Conservation (phyloP, 2,888 invertebrate genomes). For the Patella ulyssiponensis region DNA sequence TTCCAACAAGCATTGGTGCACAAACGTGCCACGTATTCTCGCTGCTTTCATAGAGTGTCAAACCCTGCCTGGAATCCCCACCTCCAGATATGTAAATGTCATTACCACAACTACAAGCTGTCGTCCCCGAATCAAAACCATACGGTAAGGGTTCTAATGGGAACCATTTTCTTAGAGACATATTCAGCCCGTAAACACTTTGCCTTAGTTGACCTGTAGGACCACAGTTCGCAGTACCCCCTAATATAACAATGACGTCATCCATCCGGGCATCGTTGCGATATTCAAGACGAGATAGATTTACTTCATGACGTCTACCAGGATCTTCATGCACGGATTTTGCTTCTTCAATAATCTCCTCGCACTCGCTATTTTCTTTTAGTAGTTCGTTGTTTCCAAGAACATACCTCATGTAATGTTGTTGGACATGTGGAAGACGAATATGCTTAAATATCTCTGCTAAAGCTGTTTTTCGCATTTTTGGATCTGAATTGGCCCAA, state of each 20-base stretch:
- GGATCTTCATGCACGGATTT: slow-evolving; percentile 13
- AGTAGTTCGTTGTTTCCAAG: slow-evolving; percentile 20
- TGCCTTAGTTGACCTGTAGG: slow-evolving; percentile 27
- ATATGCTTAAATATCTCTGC: slow-evolving; percentile 46
- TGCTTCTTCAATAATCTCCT: slow-evolving; percentile 20
- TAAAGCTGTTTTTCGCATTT: slow-evolving; percentile 35
- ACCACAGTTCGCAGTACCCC: slow-evolving; percentile 20
- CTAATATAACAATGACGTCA: slow-evolving; percentile 29
- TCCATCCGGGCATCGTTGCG: slow-evolving; percentile 25
- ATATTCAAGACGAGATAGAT: slow-evolving; percentile 17
- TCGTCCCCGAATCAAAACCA: slow-evolving; percentile 33
- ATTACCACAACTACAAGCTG: slow-evolving; percentile 28
- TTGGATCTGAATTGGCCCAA: slow-evolving; percentile 45
- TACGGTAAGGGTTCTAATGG: slow-evolving; percentile 29
- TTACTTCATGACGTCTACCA: slow-evolving; percentile 14
- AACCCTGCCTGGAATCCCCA: slow-evolving; percentile 28
- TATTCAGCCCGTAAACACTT: slow-evolving; percentile 25
- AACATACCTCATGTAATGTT: slow-evolving; percentile 19
- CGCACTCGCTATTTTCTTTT: slow-evolving; percentile 20
- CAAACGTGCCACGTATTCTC: slow-evolving; percentile 29
- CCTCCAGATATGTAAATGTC: slow-evolving; percentile 33
- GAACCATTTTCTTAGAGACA: slow-evolving; percentile 29
- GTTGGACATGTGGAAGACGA: slow-evolving; percentile 35
- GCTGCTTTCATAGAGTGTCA: slow-evolving; percentile 26
- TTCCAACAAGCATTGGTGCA: slow-evolving; percentile 29